Conservation (phyloP, 2,113 vertebrate genomes). For the Oplegnathus fasciatus region DNA sequence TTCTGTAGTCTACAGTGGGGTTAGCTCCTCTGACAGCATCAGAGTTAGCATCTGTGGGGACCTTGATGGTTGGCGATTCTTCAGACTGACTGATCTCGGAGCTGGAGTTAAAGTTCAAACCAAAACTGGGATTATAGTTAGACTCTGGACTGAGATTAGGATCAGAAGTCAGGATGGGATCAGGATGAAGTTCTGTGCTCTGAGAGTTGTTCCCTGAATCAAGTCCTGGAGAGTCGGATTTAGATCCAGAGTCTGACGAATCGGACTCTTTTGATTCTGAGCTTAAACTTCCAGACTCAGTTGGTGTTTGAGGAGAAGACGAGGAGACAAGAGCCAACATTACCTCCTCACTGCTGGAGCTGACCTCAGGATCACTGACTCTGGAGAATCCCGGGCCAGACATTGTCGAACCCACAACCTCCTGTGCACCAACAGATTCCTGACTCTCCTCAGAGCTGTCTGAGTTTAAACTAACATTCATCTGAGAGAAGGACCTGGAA, state of each 20-base stretch:
- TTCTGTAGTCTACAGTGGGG: background rate
- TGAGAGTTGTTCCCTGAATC: background rate
- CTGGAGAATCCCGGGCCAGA: background rate
- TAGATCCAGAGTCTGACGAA: background rate
- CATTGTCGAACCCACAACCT: background rate
- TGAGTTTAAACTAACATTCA: background rate
- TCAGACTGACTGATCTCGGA: background rate
- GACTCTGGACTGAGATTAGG: background rate
- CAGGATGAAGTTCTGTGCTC: no score
- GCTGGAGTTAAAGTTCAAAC: background rate
- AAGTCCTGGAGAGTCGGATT: no score
- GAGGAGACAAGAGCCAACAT: background rate
- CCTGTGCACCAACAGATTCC: background rate
- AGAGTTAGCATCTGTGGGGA: background rate
- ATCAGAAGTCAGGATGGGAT: background rate
- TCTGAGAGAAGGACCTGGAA: background rate
- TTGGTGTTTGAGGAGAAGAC: background rate
- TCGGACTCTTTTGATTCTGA: background rate
- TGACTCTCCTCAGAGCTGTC: constrained; percentile 16
- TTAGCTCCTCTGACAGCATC: background rate
- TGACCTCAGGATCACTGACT: background rate
- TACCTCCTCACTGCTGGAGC: constrained; percentile 22
- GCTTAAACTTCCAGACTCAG: background rate
- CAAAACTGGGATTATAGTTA: background rate
- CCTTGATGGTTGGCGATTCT: background rate